Evolutionary conservation across 2,113 vertebrate species (phyloP), one percentile per base, ranked within the genome.

Genomic region (Gracilinanus agilis): DNA sequence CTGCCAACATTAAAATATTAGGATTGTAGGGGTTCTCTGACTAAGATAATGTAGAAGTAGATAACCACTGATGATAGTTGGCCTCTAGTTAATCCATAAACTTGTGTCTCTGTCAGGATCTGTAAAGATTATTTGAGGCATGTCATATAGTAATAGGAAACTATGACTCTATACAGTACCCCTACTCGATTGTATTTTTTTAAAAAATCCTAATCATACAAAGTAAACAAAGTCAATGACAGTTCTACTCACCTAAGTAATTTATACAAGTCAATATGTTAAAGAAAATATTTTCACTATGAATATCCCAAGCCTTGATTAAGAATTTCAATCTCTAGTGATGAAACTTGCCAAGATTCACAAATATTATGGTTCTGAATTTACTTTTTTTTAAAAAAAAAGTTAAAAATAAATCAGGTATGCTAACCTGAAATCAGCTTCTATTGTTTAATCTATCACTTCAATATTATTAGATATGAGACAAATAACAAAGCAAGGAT

Each of bases 181-280:
- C 11, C n/a, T 75, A 19, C 29, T 34, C 34, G n/a, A 19, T n/a
- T 75, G 34, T 6, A 4, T 75, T 7, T 75, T 40, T 40, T 40
- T 83, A 40, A 83, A 40, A 54, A 90, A 92, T 92, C 96, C 89
- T 93, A 25, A 10, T 23, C 29, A 9, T 83, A 29, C 83, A 96
- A 96, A 61, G 61, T 53, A 93, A 67, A 90, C 92, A 94, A n/a
- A 97, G 93, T 96, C 96, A 95, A 93, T 49, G 93, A 67, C 88
- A 93, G 97, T 96, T 97, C 95, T 88, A 95, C 92, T 96, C 56
- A 89, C 91, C 94, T 97, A 97, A 97, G 96, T 95, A 96, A 95
- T 98, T 98, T 97, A 96, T 96, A 92, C 89, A 93, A 95, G 97
- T 98, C 97, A 96, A 97, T 98, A 96, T 89, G 95, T 94, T 94